phyloP scores from a whole-genome alignment of 1,140 invertebrate species.

The Daktulosphaira vitifoliae region DNA sequence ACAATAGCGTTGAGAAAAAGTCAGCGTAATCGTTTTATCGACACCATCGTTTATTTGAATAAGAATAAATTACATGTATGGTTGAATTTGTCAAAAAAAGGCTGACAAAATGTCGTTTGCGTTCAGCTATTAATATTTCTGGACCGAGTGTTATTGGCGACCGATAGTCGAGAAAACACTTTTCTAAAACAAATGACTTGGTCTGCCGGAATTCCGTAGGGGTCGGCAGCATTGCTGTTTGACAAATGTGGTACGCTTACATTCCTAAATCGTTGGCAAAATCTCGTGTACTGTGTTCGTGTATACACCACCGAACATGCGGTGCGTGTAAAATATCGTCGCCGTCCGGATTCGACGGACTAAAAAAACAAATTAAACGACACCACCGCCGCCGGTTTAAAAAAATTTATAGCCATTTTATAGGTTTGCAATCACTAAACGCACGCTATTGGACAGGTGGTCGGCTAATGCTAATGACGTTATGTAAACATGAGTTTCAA shows the following conservation, averaged over 20 bases:
- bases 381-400: neutral
- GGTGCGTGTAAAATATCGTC: constrained; percentile 29
- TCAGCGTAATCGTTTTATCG: too few species aligned
- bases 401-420: neutral
- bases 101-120: neutral
- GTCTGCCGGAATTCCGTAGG: constrained; percentile 12
- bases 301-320: constrained; percentile 1
- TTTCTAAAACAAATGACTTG: constrained; percentile 21
- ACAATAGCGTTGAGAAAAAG: too few species aligned
- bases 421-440: neutral
- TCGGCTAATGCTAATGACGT: neutral
- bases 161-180: constrained; percentile 7
- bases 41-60: too few species aligned
- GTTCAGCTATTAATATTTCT: neutral
- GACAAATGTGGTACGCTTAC: constrained; percentile 19
- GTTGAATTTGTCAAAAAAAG: too few species aligned
- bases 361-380: constrained; percentile 3
- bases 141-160: neutral
- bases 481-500: neutral
- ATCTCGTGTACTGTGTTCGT: neutral
- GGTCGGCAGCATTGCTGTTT: constrained; percentile 11
- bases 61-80: too few species aligned
- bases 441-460: neutral
- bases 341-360: neutral
- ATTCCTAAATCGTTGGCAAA: constrained; percentile 22